Percentiles rank a stretch among this genome's conserved stretches.
Evolutionary conservation across 1,140 invertebrate species (phyloP).

Genomic region (Tribolium castaneum): DNA sequence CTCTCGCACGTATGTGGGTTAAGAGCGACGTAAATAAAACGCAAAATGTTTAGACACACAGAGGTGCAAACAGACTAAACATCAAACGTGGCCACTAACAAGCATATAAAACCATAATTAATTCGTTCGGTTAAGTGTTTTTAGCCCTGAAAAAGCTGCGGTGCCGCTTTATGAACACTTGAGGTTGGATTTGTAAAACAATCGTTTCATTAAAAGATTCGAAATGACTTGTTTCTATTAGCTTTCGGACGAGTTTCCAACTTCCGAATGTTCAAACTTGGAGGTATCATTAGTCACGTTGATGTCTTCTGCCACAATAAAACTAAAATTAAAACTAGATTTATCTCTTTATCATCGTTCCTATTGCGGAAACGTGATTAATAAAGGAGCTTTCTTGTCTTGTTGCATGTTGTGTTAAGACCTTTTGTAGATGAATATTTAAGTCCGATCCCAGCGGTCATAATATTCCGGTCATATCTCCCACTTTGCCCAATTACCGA

Average conservation of each 20-base stretch:
- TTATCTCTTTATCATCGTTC: neutral
- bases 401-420: too few relatives aligned
- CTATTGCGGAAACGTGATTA: neutral
- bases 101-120: neutral
- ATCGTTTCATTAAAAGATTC: neutral
- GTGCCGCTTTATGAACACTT: neutral
- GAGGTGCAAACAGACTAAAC: neutral
- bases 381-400: too few relatives aligned
- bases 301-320: neutral
- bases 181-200: neutral
- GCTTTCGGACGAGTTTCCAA: neutral
- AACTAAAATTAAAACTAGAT: neutral
- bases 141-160: neutral
- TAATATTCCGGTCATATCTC: too few relatives aligned
- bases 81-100: neutral
- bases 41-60: neutral
- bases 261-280: neutral
- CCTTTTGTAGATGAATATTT: too few relatives aligned
- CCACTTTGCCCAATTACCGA: too few relatives aligned
- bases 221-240: neutral
- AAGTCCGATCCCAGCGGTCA: too few relatives aligned
- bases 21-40: neutral
- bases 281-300: neutral
- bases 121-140: neutral
- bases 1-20: neutral